A percentile compares a stretch with the other conserved stretches of the same genome.
phyloP scores from a whole-genome alignment of 2,113 vertebrate species.

The Catharus fuscescens region DNA sequence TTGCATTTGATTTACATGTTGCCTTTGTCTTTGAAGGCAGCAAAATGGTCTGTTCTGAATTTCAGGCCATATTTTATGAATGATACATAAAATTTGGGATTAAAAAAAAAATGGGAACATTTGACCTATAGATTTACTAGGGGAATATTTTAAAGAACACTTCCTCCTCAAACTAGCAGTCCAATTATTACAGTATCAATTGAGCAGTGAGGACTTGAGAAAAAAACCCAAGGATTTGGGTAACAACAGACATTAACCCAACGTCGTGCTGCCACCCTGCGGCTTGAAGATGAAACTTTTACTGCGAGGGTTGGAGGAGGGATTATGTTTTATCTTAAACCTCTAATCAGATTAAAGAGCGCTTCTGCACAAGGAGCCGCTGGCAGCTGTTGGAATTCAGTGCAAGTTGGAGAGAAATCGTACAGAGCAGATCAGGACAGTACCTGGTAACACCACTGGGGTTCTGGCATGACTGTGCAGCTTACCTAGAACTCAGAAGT shows the following conservation, averaged over 20 bases:
- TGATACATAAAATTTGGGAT: not conserved
- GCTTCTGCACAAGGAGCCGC: not conserved
- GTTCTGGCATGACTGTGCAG: not conserved
- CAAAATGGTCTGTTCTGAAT: not conserved
- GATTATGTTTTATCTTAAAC: fast-evolving
- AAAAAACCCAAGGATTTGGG: fast-evolving
- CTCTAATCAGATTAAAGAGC: not conserved
- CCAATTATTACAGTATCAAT: not conserved
- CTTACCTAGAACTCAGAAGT: not conserved
- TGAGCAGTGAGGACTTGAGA: not conserved
- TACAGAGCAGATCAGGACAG: not conserved
- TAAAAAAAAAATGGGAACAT: not conserved
- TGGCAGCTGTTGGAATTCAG: not conserved
- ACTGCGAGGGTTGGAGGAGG: not conserved
- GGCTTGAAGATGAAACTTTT: not conserved
- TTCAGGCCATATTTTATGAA: not conserved
- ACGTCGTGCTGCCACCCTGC: slow-evolving; percentile 29
- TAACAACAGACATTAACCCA: not conserved
- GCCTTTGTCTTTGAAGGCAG: not conserved
- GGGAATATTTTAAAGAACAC: not conserved
- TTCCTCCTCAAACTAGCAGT: not conserved
- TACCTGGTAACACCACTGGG: not conserved
- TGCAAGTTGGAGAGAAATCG: not conserved
- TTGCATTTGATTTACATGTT: not conserved
- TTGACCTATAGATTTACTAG: not conserved